Base-by-base conservation (phyloP, 2,113 vertebrate genomes). In the Phalacrocorax brasilianus region DNA sequence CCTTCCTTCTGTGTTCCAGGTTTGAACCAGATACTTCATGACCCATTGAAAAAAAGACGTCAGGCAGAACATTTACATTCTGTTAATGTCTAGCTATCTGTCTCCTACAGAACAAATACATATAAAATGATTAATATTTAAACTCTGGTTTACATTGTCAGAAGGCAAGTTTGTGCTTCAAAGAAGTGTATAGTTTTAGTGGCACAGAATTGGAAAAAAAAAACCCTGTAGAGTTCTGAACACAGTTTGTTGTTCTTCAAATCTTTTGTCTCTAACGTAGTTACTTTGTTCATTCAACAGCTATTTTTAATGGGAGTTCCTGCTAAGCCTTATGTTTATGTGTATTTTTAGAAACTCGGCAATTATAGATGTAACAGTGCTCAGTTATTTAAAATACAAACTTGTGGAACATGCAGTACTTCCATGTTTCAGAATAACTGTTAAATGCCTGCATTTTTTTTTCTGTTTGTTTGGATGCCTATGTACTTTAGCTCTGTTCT, bases 101-200 rank as follows among this genome's bases (percentile, higher is more conserved):
- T 68, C 33, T 82, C 68, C 58, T 66, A 44, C n/a, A 35, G 59
- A 75, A 90, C 50, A 94, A 62, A 85, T 89, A 47, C 27, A 59
- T 47, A 70, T 59, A 61, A 94, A 88, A 67, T 59, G 10, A 55
- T 91, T 93, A 88, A 73, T 91, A 58, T 81, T 92, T 93, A 95
- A 91, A 73, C 33, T 10, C 1, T 35, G 15, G 47, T 62, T 92
- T 91, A 56, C 16, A 12, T 79, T 94, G 76, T 90, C 68, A 86
- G 28, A 63, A 33, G n/a, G 32, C 44, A 70, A 53, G 50, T 90
- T 87, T 63, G 30, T 63, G 42, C 63, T 88, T 77, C 62, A 50
- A 59, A 56, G 65, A 55, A 23, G 11, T 30, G 1, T n/a, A 20
- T 33, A 11, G 10, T 85, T 94, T 73, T 88, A 85, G 63, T 40